phyloP scores from a whole-genome alignment of 2,113 vertebrate species.

The Psephotus haematonotus region DNA sequence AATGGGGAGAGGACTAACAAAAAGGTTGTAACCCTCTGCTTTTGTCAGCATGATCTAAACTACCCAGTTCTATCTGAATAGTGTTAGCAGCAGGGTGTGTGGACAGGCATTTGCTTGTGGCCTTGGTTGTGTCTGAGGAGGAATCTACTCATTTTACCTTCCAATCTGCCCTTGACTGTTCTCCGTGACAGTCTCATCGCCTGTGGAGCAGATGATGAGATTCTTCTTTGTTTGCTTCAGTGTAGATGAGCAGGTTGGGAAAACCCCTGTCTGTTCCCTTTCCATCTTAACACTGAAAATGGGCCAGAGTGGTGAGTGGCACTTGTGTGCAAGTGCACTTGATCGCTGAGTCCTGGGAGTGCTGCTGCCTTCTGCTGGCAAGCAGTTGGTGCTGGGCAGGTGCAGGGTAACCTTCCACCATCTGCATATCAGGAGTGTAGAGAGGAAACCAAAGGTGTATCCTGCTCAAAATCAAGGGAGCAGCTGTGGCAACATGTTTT shows the following conservation, averaged over 20 bases:
- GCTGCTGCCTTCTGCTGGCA: neutral
- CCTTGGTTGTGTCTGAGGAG: neutral
- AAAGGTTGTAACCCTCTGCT: neutral
- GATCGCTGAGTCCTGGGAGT: neutral
- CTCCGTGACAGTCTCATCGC: neutral
- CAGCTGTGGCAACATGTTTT: neutral
- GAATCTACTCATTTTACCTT: neutral
- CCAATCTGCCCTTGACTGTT: neutral
- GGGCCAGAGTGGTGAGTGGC: accelerated
- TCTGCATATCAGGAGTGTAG: too few species aligned
- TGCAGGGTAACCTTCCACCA: accelerated
- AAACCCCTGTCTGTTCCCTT: neutral
- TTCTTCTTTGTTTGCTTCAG: neutral
- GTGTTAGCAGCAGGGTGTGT: neutral
- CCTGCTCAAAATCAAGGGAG: neutral
- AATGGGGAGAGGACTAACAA: neutral
- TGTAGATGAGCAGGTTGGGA: neutral
- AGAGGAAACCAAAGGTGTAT: accelerated
- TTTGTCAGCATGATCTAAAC: neutral
- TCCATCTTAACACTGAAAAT: neutral
- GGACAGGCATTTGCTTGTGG: neutral
- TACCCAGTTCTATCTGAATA: neutral
- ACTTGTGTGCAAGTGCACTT: neutral
- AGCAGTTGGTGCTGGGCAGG: neutral
- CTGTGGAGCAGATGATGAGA: neutral